These are phyloP conservation scores for Torymus tubicola DNA, from an alignment of 2,888 invertebrate genomes.

Conservation along the genomic window DNA sequence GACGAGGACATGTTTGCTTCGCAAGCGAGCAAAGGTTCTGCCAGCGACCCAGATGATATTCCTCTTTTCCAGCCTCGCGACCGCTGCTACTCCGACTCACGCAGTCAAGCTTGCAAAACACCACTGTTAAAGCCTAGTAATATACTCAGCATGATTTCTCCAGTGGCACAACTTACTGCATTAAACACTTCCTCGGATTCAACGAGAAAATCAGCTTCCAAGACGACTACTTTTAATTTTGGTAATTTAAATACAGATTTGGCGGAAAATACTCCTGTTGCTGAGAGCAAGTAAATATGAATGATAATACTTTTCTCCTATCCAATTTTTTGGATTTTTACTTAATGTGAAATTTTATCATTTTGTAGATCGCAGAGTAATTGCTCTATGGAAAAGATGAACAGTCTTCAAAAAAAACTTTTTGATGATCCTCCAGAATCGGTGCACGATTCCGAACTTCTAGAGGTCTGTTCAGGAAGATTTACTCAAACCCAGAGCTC, in stretches of 20 bases:
- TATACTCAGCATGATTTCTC: slow-evolving; percentile 75
- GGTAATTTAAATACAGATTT: slow-evolving; percentile 33
- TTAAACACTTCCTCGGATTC: slow-evolving; percentile 61
- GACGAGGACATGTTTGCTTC: slow-evolving; percentile 63
- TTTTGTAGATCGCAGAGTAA: slow-evolving; percentile 41
- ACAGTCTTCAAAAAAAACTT: slow-evolving; percentile 73
- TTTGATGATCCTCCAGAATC: slow-evolving; percentile 70
- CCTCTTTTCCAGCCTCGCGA: slow-evolving; percentile 56
- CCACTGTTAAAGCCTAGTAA: slow-evolving; percentile 60
- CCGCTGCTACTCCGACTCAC: slow-evolving; percentile 40
- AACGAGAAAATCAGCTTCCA: slow-evolving; percentile 53
- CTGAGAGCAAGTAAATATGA: slow-evolving; percentile 33
- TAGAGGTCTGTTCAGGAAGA: slow-evolving; percentile 78
- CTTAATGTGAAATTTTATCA: slow-evolving; percentile 1
- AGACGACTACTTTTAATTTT: slow-evolving; percentile 34
- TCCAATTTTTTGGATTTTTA: neutral
- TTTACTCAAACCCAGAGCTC: no score
- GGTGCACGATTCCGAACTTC: slow-evolving; percentile 77
- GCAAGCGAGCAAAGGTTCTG: slow-evolving; percentile 58
- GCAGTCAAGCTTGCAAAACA: slow-evolving; percentile 64
- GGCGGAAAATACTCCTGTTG: slow-evolving; percentile 53
- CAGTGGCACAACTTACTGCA: slow-evolving; percentile 76
- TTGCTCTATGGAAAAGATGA: slow-evolving; percentile 58
- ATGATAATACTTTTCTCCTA: no score
- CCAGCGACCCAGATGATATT: slow-evolving; percentile 56